These are phyloP conservation scores for Salmo trutta DNA, from an alignment of 2,797 vertebrate species.

Conservation along the genomic window DNA sequence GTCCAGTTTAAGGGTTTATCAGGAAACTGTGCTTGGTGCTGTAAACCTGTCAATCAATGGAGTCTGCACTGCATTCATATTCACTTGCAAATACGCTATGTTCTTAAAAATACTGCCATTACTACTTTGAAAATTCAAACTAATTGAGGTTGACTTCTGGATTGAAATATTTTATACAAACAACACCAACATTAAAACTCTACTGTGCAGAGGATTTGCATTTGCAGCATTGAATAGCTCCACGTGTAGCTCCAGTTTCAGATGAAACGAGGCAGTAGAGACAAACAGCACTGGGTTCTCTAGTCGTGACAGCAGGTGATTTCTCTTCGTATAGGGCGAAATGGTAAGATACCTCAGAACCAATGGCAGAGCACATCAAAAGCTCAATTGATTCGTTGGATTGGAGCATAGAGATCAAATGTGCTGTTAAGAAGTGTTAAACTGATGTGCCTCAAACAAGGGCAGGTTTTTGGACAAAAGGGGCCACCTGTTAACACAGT, in stretches of 20 bases:
- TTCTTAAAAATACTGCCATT: background rate
- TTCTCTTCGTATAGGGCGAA: constrained; percentile 50
- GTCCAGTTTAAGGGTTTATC: background rate
- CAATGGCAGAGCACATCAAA: constrained; percentile 68
- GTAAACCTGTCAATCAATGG: background rate
- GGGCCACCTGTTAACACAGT: constrained; percentile 75
- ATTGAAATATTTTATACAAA: background rate
- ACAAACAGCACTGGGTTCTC: constrained; percentile 44
- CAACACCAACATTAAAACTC: background rate
- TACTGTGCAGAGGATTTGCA: background rate
- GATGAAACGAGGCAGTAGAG: constrained; percentile 20
- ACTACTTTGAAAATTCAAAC: background rate
- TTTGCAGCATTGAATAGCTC: background rate
- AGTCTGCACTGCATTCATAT: background rate
- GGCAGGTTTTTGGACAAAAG: constrained; percentile 66
- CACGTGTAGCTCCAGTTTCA: background rate
- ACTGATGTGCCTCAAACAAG: constrained; percentile 71
- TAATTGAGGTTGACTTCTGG: background rate
- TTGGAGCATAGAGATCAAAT: constrained; percentile 78
- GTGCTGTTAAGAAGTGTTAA: constrained; percentile 75
- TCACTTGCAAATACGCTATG: background rate
- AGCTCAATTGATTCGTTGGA: constrained; percentile 69
- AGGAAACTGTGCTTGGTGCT: background rate
- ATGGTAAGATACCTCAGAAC: constrained; percentile 60
- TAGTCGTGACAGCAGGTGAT: constrained; percentile 69